These are phyloP conservation scores for Lipophrys pholis DNA, from an alignment of 2,113 vertebrate genomes.

Conservation along the genomic window DNA sequence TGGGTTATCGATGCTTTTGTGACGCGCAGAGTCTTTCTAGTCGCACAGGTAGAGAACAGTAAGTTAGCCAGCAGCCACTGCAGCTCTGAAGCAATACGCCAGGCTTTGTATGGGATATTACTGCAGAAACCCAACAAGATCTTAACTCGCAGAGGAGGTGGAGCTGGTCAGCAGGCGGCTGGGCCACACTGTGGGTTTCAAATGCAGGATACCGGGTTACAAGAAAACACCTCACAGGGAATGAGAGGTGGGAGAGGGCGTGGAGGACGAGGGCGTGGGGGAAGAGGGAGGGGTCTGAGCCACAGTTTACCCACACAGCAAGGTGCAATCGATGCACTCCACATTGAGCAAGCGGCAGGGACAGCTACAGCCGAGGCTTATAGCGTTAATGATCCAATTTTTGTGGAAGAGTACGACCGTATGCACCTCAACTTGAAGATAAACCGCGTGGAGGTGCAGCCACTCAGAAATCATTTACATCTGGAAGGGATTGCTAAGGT, in stretches of 20 bases:
- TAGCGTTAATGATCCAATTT: not conserved
- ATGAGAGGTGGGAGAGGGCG: slow-evolving; percentile 37
- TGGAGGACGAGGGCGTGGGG: slow-evolving; percentile 26
- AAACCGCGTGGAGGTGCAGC: slow-evolving; percentile 75
- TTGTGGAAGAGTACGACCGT: slow-evolving; percentile 89
- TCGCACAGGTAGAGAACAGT: slow-evolving; percentile 92
- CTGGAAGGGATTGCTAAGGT: slow-evolving; percentile 87
- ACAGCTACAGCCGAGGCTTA: slow-evolving; percentile 5
- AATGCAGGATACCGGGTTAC: not conserved
- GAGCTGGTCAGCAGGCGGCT: not conserved
- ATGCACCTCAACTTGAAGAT: slow-evolving; percentile 85
- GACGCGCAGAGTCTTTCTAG: slow-evolving; percentile 86
- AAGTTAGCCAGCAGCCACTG: slow-evolving; percentile 85
- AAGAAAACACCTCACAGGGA: slow-evolving; percentile 19
- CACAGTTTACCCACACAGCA: slow-evolving; percentile 13
- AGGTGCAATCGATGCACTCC: slow-evolving; percentile 7
- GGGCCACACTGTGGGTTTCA: not conserved
- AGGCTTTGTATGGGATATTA: slow-evolving; percentile 88
- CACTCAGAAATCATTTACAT: slow-evolving; percentile 58
- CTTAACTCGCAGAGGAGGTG: not conserved
- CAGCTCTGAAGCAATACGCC: slow-evolving; percentile 85
- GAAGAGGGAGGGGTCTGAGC: slow-evolving; percentile 27
- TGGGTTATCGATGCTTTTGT: slow-evolving; percentile 85
- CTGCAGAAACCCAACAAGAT: slow-evolving; percentile 42
- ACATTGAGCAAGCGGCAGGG: slow-evolving; percentile 13